Percentiles rank a stretch among this genome's conserved stretches.
Conservation (phyloP, 2,888 invertebrate species). For the Auanema sp. region DNA sequence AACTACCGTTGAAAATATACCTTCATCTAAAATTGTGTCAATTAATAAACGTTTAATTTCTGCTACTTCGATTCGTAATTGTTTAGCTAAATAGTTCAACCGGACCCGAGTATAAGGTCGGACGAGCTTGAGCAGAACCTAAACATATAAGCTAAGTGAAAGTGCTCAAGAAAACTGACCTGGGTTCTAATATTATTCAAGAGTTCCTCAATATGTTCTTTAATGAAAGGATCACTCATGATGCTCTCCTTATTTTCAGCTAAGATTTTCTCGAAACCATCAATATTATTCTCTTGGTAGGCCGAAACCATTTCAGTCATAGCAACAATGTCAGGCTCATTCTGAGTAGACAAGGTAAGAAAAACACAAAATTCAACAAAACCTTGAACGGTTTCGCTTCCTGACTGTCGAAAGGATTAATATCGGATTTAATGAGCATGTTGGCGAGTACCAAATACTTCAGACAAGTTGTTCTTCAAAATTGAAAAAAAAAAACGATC, state of each 20-base stretch:
- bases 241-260: constrained; percentile 76
- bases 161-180: constrained; percentile 42
- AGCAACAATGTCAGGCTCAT: constrained; percentile 96
- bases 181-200: constrained; percentile 88
- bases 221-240: constrained; percentile 98
- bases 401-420: constrained; percentile 98
- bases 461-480: constrained; percentile 89
- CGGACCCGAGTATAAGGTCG: constrained; percentile 96
- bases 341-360: constrained; percentile 65
- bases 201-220: constrained; percentile 87
- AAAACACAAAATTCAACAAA: neutral
- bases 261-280: constrained; percentile 85
- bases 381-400: constrained; percentile 96
- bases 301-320: constrained; percentile 91
- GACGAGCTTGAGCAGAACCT: constrained; percentile 89
- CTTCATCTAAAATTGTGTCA: constrained; percentile 93
- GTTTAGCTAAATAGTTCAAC: constrained; percentile 92
- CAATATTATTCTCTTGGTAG: constrained; percentile 57
- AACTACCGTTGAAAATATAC: constrained; percentile 66
- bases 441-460: constrained; percentile 97
- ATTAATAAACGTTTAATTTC: constrained; percentile 95
- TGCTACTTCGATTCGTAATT: constrained; percentile 66
- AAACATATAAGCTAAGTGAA: neutral
- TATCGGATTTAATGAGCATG: constrained; percentile 99
- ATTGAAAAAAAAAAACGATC: neutral